These are phyloP conservation scores for Tipula helvola DNA, from an alignment of 2,888 invertebrate genomes.

Conservation along the genomic window DNA sequence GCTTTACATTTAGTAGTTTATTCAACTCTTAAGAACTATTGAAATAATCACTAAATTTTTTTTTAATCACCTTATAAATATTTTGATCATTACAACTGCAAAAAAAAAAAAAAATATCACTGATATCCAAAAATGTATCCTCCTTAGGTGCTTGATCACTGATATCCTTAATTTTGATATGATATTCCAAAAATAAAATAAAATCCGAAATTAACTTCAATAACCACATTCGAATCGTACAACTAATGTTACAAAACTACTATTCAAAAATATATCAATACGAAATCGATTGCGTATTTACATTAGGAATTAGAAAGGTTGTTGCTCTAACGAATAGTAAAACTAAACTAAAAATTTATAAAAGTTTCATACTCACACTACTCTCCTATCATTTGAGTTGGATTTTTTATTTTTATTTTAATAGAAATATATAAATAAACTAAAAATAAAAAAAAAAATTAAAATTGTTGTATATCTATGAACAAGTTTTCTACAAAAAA, in stretches of 20 bases:
- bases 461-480: background rate
- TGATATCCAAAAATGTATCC: background rate
- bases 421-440: constrained; percentile 4
- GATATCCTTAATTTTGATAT: background rate
- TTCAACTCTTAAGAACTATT: background rate
- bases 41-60: too few relatives aligned
- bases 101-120: background rate
- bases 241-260: background rate
- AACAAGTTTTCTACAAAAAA: background rate
- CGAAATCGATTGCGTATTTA: background rate
- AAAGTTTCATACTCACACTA: background rate
- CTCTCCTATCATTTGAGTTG: background rate
- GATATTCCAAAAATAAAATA: background rate
- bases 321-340: constrained; percentile 4
- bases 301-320: background rate
- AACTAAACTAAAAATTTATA: background rate
- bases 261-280: background rate
- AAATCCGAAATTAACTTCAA: background rate
- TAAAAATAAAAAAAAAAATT: background rate
- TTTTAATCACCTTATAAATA: background rate
- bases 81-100: background rate
- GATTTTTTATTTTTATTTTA: background rate
- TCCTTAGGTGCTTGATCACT: background rate
- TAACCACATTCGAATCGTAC: background rate
- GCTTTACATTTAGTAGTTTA: background rate